Evolutionary conservation across 1,140 invertebrate genomes (phyloP), one percentile per base, ranked within the genome.

Genomic region (Tetramorium simillimum): DNA sequence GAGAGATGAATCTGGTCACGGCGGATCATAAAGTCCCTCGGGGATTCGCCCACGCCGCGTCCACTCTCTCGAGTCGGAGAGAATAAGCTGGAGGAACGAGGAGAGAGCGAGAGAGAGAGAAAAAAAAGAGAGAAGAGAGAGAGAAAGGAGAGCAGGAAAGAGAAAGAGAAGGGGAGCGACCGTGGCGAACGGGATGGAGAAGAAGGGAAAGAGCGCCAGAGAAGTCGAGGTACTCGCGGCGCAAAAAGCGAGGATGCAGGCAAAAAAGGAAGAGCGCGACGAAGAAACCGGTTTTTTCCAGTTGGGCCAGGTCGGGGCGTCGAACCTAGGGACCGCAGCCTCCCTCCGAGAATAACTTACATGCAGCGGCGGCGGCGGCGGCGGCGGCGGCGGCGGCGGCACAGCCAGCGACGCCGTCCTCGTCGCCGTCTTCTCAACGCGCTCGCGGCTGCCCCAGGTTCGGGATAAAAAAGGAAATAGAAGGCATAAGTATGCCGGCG

Each of bases 201-300:
- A 91, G 87, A 69, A 65, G 88, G 40, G 90, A 91, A 89, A 90
- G 91, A 93, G 92, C 92, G 87, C 72, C 60, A 37, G 89, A 85
- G 86, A 69, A 87, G 88, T 63, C 87, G 90, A 86, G 86, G 90
- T 77, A 86, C 90, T 91, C 88, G 89, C 87, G 90, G 91, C 88
- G 92, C 92, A 93, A 94, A 94, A 93, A 93, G 91, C 92, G 91
- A 93, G 92, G 93, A 94, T 93, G 93, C 90, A 89, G 88, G 90
- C 90, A 93, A 94, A 94, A 94, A 94, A 94, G 92, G 91, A 93
- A 94, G 91, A 94, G 92, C 91, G 91, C 93, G 87, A 89, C 92
- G 94, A 95, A 95, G 94, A 95, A 95, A 95, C 95, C 95, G 95
- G 95, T 95, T 95, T 95, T 95, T 95, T 95, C 94, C 95, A 95